Percentiles rank a stretch among this genome's conserved stretches.
Evolutionary conservation across 2,797 vertebrate genomes (phyloP).

Genomic region (Leuciscus waleckii): DNA sequence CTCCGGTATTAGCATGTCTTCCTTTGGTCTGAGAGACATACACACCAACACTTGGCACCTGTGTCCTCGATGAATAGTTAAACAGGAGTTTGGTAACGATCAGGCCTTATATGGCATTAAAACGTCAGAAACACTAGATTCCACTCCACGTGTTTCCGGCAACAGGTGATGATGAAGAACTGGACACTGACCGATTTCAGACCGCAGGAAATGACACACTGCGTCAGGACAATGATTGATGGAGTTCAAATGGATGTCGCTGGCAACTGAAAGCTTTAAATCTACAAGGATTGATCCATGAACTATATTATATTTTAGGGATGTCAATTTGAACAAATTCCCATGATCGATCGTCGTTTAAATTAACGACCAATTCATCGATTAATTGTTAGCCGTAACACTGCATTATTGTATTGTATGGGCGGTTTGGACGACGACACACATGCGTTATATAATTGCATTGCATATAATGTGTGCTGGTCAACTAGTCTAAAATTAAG

Average conservation of each 20-base stretch:
- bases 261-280: neutral
- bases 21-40: conserved; percentile 61
- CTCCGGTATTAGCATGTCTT: conserved; percentile 53
- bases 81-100: conserved; percentile 80
- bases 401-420: too few relatives aligned
- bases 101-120: conserved; percentile 71
- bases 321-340: too few relatives aligned
- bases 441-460: too few relatives aligned
- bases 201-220: neutral
- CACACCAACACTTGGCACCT: conserved; percentile 71
- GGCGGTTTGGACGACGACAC: too few relatives aligned
- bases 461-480: too few relatives aligned
- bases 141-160: conserved; percentile 44
- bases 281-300: neutral
- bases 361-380: too few relatives aligned
- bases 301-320: too few relatives aligned
- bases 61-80: conserved; percentile 78
- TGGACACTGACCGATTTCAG: neutral
- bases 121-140: conserved; percentile 45
- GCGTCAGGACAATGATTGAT: neutral
- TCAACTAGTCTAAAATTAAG: too few relatives aligned
- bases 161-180: neutral
- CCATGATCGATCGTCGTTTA: too few relatives aligned
- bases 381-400: too few relatives aligned
- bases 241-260: too few relatives aligned